Base-by-base conservation (phyloP, 2,888 invertebrate genomes). In the Petrophora chlorosata region DNA sequence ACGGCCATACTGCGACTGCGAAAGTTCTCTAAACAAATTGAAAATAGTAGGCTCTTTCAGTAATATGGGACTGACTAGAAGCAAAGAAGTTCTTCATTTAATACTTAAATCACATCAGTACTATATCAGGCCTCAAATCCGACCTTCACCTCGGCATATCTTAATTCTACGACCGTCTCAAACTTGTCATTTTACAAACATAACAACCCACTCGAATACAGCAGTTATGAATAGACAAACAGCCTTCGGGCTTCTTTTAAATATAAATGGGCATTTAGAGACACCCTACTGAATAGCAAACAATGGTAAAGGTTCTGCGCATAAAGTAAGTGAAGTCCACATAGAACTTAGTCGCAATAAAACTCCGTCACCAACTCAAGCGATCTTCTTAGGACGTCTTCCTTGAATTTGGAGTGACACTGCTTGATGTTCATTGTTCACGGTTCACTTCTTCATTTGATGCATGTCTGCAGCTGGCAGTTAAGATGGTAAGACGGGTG, bases 211-310 rank as follows among this genome's bases (percentile, higher is more conserved):
- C 14, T 10, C 12, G 13, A 7, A 13, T 26, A 13, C 39, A 16
- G 28, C 17, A 17, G 25, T 19, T 12, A 41, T 16, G 22, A 34
- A 41, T 26, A 38, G 41, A 50, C 49, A 54, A 52, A 47, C 28
- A 39, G 32, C 55, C 58, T 59, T 55, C 50, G 12, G 3, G 5
- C 8, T 9, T 28, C 9, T 8, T 32, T 38, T 40, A 48, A 51
- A 53, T 53, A 55, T 47, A 58, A 55, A 59, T 59, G 55, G 50
- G n/a, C 53, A 56, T 49, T 55, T 45, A 50, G 25, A 34, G 13
- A 15, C 49, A 25, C 51, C 42, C 46, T 25, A 8, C 28, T 32
- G 51, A 51, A 54, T 41, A 46, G 13, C 26, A 54, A 56, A 46
- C 39, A 13, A 1, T 29, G n/a, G 14, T 16, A 22, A 30, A 34